Conservation (phyloP, 2,113 vertebrate genomes). For the Erythrolamprus reginae region DNA sequence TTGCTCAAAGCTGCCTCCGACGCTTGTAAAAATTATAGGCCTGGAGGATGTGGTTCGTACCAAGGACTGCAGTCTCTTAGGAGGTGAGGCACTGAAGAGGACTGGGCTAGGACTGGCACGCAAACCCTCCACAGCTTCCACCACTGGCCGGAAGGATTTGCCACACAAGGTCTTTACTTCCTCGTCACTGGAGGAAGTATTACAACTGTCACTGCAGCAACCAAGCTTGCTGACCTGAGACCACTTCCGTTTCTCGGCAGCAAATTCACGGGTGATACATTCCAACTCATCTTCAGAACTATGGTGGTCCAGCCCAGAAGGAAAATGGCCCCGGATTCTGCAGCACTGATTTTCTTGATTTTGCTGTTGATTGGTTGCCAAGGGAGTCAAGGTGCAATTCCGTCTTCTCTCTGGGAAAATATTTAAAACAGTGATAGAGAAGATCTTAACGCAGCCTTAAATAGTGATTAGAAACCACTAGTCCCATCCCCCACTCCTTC, state of each 20-base stretch:
- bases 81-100: conserved; percentile 87
- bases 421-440: conserved; percentile 16
- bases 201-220: conserved; percentile 67
- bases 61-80: conserved; percentile 78
- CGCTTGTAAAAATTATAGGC: conserved; percentile 71
- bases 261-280: conserved; percentile 76
- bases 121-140: conserved; percentile 53
- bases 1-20: conserved; percentile 76
- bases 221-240: conserved; percentile 64
- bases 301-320: conserved; percentile 80
- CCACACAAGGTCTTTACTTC: conserved; percentile 84
- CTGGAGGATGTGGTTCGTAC: conserved; percentile 68
- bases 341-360: conserved; percentile 81
- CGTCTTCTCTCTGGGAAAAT: conserved; percentile 75
- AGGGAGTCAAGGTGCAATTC: conserved; percentile 79
- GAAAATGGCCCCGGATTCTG: conserved; percentile 77
- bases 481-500: neutral
- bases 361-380: conserved; percentile 84
- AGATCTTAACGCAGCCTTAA: neutral
- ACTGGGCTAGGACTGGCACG: conserved; percentile 75
- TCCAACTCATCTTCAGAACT: conserved; percentile 90
- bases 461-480: neutral
- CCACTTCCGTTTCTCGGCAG: conserved; percentile 80
- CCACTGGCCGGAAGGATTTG: conserved; percentile 52
- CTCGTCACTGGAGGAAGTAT: conserved; percentile 85